A percentile compares a stretch with the other conserved stretches of the same genome.
These are phyloP conservation scores for Sminthurinus signatus DNA, from an alignment of 1,140 invertebrate genomes.

Conservation along the genomic window DNA sequence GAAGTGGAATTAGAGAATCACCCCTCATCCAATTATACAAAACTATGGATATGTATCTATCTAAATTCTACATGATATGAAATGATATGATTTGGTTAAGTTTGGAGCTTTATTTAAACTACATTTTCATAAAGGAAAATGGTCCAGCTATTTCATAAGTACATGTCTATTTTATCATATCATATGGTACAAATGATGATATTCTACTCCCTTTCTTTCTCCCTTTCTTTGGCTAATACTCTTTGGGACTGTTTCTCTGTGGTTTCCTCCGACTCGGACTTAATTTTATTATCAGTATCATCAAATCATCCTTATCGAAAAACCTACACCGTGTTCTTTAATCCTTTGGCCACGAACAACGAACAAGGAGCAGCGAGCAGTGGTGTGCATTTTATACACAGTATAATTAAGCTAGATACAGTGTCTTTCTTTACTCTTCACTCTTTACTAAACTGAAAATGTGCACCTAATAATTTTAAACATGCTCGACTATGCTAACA, in stretches of 20 bases:
- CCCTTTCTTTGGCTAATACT: no score
- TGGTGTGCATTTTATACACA: no score
- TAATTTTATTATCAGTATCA: conserved; percentile 40
- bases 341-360: conserved; percentile 35
- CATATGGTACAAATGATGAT: no score
- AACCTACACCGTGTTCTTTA: conserved; percentile 27
- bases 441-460: no score
- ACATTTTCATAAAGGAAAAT: conserved; percentile 30
- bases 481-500: no score
- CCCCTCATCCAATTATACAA: conserved; percentile 39
- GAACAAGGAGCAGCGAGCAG: no score
- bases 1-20: conserved; percentile 43
- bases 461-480: no score
- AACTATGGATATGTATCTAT: background rate
- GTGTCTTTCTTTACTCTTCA: no score
- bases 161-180: no score
- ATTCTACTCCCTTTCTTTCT: no score
- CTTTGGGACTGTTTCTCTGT: conserved; percentile 20
- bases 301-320: conserved; percentile 39
- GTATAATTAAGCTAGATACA: no score
- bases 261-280: conserved; percentile 27
- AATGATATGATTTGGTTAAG: conserved; percentile 36
- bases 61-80: no score
- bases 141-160: background rate
- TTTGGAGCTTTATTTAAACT: conserved; percentile 35